A percentile compares a stretch with the other conserved stretches of the same genome.
These are phyloP conservation scores for Drosophila elegans DNA, from an alignment of 1,140 invertebrate genomes.

Conservation along the genomic window DNA sequence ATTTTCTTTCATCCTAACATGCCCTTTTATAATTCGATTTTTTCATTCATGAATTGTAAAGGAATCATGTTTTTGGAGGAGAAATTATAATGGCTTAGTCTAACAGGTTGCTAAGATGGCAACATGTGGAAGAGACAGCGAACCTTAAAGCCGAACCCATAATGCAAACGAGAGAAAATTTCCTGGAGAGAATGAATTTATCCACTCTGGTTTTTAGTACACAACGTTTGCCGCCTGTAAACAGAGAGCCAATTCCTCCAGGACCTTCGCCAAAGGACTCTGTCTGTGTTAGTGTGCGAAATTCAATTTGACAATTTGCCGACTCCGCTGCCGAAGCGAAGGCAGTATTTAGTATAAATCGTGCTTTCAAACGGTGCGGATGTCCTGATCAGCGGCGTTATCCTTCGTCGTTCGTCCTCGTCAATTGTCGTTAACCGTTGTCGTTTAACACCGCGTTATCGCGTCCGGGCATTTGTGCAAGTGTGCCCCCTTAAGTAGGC, in stretches of 20 bases:
- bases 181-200: conserved; percentile 1
- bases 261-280: conserved; percentile 28
- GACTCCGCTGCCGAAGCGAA: conserved; percentile 35
- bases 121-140: conserved; percentile 45
- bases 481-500: conserved; percentile 57
- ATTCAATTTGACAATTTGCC: conserved; percentile 71
- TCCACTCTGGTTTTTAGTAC: conserved; percentile 55
- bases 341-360: conserved; percentile 75
- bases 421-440: conserved; percentile 33
- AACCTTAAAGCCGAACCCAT: neutral
- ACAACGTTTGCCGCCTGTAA: conserved; percentile 67
- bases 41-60: conserved; percentile 16
- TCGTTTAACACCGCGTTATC: conserved; percentile 31
- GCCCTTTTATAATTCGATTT: neutral
- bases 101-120: conserved; percentile 53
- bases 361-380: conserved; percentile 81
- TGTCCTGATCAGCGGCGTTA: conserved; percentile 59
- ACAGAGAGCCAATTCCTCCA: conserved; percentile 70
- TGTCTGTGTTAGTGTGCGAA: conserved; percentile 29
- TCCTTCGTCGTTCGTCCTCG: conserved; percentile 30
- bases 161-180: conserved; percentile 11
- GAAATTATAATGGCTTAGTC: conserved; percentile 6
- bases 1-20: too few relatives aligned
- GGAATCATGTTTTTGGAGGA: neutral
- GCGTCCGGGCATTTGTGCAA: conserved; percentile 20